Base-by-base conservation (phyloP, 2,888 invertebrate genomes). In the Drosophila meridionalis region DNA sequence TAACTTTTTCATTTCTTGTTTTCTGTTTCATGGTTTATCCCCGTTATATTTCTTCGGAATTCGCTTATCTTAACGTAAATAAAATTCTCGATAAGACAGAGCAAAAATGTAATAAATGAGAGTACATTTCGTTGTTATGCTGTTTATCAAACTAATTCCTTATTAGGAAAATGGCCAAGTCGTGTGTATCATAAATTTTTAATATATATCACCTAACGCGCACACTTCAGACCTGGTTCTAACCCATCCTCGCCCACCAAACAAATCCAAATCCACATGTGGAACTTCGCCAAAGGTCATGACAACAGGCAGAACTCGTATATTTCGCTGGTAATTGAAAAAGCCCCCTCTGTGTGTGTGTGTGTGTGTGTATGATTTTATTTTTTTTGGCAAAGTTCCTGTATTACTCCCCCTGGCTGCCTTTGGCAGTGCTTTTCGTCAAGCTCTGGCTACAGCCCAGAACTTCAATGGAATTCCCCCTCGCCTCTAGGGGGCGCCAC, bases 281-380 rank as follows among this genome's bases (percentile, higher is more conserved):
- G 78, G 76, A 76, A 76, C 77, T 90, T 73, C 66, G 62, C 45
- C 81, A 86, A 86, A 84, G 89, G 84, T 86, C 90, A 86, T 80
- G 87, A 69, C 80, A 82, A 70, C 87, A 87, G 70, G 77, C 69
- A 85, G 76, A 88, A 69, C 80, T 83, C 71, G 69, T 85, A 88
- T 88, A 88, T 83, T 83, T 85, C 63, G 76, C 66, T 73, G 71
- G 90, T 84, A 84, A 84, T 83, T 90, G 83, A 84, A 84, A 90
- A 90, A 88, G 73, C 83, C 71, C 83, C 60, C 80, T 76, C 45
- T 48, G 68, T 67, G 76, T 57, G 45, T 53, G 30, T 53, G 45
- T 26, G 30, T 48, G n/a, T 56, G 30, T 56, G 42, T 62, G 63
- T 9, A 4, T 62, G 62, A n/a, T 14, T 36, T 63, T 61, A 20